Percentiles rank a stretch among this genome's conserved stretches.
These are phyloP conservation scores for Pyrrhosoma nymphula DNA, from an alignment of 2,888 invertebrate species.

Conservation along the genomic window DNA sequence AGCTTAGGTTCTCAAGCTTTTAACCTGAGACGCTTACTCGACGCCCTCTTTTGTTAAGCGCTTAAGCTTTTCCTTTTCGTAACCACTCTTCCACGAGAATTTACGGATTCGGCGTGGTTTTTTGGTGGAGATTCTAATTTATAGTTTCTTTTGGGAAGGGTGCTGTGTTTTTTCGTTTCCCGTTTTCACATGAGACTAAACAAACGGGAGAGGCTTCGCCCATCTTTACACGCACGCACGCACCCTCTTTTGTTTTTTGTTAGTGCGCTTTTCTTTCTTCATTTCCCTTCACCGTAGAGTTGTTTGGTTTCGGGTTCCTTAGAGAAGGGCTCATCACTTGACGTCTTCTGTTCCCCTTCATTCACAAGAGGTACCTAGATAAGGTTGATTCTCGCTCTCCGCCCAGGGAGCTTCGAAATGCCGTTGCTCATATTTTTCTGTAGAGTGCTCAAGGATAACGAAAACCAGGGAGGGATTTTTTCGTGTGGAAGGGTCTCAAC, in stretches of 20 bases:
- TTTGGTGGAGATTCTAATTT: not conserved
- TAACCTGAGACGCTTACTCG: not conserved
- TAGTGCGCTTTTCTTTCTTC: slow-evolving; percentile 20
- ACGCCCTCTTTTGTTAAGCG: not conserved
- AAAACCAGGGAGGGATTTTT: not conserved
- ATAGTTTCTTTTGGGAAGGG: not conserved
- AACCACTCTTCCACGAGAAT: not conserved
- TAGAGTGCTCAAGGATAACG: not conserved
- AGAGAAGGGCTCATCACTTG: not conserved
- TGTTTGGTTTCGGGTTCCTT: slow-evolving; percentile 51
- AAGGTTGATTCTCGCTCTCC: not conserved
- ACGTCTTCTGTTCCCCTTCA: slow-evolving; percentile 54
- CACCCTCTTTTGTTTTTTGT: slow-evolving; percentile 35
- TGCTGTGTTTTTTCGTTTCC: not conserved
- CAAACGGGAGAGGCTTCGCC: not conserved
- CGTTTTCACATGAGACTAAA: not conserved
- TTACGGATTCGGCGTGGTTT: not conserved
- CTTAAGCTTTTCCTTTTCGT: not conserved
- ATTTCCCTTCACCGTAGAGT: not conserved
- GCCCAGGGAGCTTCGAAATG: not conserved
- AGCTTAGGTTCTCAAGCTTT: not conserved
- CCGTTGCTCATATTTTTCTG: not conserved
- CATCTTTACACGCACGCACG: too few relatives aligned
- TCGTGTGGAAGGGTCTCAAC: not conserved
- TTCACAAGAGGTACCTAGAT: not conserved